Evolutionary conservation across 2,113 vertebrate genomes (phyloP), one percentile per base, ranked within the genome.

Genomic region (Dicrurus megarhynchus): DNA sequence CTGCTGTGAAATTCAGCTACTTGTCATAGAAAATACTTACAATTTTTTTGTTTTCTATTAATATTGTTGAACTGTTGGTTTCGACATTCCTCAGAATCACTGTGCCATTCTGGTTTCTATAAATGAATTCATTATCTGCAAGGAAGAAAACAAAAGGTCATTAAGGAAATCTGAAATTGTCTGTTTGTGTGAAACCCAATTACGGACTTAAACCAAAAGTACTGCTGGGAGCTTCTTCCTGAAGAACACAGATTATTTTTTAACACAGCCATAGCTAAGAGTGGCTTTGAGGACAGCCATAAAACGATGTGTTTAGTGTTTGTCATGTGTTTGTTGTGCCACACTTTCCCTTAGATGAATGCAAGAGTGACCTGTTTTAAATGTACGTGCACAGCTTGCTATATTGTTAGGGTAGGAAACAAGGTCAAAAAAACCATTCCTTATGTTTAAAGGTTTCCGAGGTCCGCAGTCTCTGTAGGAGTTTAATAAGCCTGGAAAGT

Each of bases 41-140:
- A 98, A 99, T 99, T 97, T 99, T 99, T 97, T 99, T 99, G 98
- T 99, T 99, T 93, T 99, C 98, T 97, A 99, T 99, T 97, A 99
- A 95, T 92, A 99, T 67, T 10, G 97, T 98, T 81, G 98, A 98
- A 47, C 97, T 97, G 55, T 98, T 98, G 8, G 98, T 98, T 95
- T 99, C 98, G 4, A 99, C 98, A 35, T 99, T 99, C 92, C 98
- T 96, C 95, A 98, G 98, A 82, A 99, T 97, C 87, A 99, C 99
- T 6, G 98, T 98, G 39, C 99, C 99, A 11, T 98, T 98, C 61
- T 97, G 98, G 39, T 98, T 98, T 74, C 98, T 98, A 95, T 99
- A 99, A 97, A 99, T 96, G 65, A 99, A 98, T 98, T 99, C 99
- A 53, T 96, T 98, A 97, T 98, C 99, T 99, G 96, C 39, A 92